These are phyloP conservation scores for Melieria crassipennis DNA, from an alignment of 2,888 invertebrate genomes.

Conservation along the genomic window DNA sequence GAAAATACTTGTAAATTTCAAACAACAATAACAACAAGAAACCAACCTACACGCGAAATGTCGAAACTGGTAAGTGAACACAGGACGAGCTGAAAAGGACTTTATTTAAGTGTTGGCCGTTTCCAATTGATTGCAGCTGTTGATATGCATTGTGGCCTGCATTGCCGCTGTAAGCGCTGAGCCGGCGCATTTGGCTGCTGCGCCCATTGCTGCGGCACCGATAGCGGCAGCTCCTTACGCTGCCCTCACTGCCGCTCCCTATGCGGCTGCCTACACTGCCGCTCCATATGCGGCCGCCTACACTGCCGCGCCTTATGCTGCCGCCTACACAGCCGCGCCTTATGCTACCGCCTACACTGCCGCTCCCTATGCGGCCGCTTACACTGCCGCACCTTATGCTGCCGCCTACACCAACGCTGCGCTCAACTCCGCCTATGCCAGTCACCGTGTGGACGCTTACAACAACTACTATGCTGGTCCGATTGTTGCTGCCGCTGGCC, in stretches of 20 bases:
- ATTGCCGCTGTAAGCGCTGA: slow-evolving; percentile 25
- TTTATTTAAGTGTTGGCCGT: not conserved
- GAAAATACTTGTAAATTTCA: slow-evolving; percentile 24
- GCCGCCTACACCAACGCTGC: slow-evolving; percentile 39
- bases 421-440: slow-evolving; percentile 45
- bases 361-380: slow-evolving; percentile 24
- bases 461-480: slow-evolving; percentile 54
- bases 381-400: slow-evolving; percentile 20
- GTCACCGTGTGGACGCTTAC: slow-evolving; percentile 54
- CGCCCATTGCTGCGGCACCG: slow-evolving; percentile 24
- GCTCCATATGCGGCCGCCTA: slow-evolving; percentile 32
- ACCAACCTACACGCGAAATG: slow-evolving; percentile 15
- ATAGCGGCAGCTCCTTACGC: slow-evolving; percentile 28
- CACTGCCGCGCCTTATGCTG: slow-evolving; percentile 35
- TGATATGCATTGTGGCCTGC: slow-evolving; percentile 19
- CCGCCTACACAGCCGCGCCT: slow-evolving; percentile 31
- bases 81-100: slow-evolving; percentile 21
- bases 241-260: slow-evolving; percentile 34
- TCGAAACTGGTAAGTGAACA: slow-evolving; percentile 30
- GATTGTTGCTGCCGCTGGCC: slow-evolving; percentile 35
- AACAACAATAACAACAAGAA: not conserved
- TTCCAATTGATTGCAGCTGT: not conserved
- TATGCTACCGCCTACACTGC: slow-evolving; percentile 36
- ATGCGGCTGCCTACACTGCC: slow-evolving; percentile 23
- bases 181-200: slow-evolving; percentile 26